Evolutionary conservation across 2,888 invertebrate genomes (phyloP).

Genomic region (Drosophila neoperkinsi): DNA sequence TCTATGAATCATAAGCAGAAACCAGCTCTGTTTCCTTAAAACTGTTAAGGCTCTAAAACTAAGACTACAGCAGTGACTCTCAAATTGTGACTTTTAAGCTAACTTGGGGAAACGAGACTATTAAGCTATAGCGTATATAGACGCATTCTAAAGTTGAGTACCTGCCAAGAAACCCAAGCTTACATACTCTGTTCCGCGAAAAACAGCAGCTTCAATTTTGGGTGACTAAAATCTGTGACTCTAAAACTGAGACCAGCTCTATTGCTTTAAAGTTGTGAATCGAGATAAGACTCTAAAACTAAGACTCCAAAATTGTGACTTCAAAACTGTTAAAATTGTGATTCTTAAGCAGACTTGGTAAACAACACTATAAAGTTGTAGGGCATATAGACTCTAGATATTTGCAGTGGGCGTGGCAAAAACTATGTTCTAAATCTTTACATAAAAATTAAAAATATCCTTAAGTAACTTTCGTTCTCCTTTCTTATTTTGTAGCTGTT

Average conservation of each 20-base stretch:
- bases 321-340: neutral
- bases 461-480: neutral
- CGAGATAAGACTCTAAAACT: no score
- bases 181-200: neutral
- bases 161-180: neutral
- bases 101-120: neutral
- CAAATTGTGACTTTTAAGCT: neutral
- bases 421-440: neutral
- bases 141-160: neutral
- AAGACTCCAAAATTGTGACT: neutral
- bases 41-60: neutral
- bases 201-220: neutral
- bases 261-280: neutral
- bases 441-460: neutral
- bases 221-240: neutral
- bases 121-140: neutral
- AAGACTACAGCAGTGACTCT: neutral
- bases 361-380: neutral
- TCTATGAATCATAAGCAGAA: neutral
- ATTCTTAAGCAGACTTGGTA: neutral
- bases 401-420: neutral
- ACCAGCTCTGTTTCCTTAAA: neutral
- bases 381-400: neutral
- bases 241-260: neutral
- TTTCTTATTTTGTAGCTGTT: slow-evolving; percentile 16